A percentile compares a stretch with the other conserved stretches of the same genome.
These are phyloP conservation scores for Drosophila sechellia DNA, from an alignment of 1,140 invertebrate species.

Conservation along the genomic window DNA sequence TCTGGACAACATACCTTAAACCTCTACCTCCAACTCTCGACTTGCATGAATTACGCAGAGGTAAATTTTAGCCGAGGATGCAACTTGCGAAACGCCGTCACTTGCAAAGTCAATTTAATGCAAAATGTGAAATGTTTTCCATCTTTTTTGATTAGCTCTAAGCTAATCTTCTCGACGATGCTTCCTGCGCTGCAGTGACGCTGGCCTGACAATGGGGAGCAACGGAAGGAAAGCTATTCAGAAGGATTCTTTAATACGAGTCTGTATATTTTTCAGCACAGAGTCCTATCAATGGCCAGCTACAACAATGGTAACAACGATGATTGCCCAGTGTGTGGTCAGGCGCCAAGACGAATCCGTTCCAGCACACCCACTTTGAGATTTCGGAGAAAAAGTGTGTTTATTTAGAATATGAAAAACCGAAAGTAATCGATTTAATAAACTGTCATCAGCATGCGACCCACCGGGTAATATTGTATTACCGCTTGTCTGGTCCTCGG, in stretches of 20 bases:
- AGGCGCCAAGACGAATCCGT: conserved; percentile 24
- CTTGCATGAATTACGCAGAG: conserved; percentile 26
- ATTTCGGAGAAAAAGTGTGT: conserved; percentile 63
- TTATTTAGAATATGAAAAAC: conserved; percentile 84
- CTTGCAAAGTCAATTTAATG: conserved; percentile 78
- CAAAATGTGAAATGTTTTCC: conserved; percentile 61
- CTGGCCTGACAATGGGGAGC: conserved; percentile 23
- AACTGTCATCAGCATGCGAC: conserved; percentile 83
- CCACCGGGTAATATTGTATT: conserved; percentile 30
- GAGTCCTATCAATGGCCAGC: conserved; percentile 49
- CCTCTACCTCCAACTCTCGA: conserved; percentile 7
- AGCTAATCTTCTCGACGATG: conserved; percentile 60
- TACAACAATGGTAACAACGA: conserved; percentile 31
- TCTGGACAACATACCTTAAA: conserved; percentile 4
- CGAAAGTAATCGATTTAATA: conserved; percentile 84
- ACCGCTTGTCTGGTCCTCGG: conserved; percentile 29
- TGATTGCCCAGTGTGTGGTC: conserved; percentile 54
- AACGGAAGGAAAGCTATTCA: conserved; percentile 14
- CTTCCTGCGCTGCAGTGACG: conserved; percentile 35
- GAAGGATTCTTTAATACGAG: conserved; percentile 57
- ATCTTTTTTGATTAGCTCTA: conserved; percentile 75
- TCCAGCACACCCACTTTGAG: background rate
- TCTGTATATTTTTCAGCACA: conserved; percentile 57
- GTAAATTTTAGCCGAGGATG: conserved; percentile 9
- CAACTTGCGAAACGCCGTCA: conserved; percentile 56